These are phyloP conservation scores for Polymixis flavicincta DNA, from an alignment of 2,888 invertebrate species.

Conservation along the genomic window DNA sequence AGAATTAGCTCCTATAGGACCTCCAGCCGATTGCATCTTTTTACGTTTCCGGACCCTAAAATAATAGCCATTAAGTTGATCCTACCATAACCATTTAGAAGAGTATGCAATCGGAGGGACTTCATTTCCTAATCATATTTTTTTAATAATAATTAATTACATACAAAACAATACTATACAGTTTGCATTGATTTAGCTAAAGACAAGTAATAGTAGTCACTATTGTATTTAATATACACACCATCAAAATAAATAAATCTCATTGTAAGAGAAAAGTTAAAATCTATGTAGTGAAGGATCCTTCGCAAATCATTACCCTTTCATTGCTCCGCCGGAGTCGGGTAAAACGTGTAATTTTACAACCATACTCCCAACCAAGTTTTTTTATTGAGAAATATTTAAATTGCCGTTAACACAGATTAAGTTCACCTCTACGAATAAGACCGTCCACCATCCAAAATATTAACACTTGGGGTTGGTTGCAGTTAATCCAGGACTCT, in stretches of 20 bases:
- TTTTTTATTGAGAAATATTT: not conserved
- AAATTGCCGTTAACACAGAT: not conserved
- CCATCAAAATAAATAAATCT: not conserved
- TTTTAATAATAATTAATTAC: not conserved
- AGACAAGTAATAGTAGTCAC: constrained; percentile 1
- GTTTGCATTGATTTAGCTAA: not conserved
- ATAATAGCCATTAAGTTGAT: not conserved
- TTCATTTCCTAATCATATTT: constrained; percentile 4
- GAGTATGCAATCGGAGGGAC: not conserved
- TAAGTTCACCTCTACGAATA: too few relatives aligned
- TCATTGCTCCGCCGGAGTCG: not conserved
- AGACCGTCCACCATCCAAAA: not conserved
- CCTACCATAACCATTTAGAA: not conserved
- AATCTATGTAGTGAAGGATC: too few relatives aligned
- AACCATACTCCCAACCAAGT: not conserved
- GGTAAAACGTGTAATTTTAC: not conserved
- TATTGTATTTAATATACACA: constrained; percentile 36
- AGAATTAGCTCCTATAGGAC: not conserved
- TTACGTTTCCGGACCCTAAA: not conserved
- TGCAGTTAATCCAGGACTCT: not conserved
- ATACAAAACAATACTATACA: constrained; percentile 13
- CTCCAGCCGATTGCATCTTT: not conserved
- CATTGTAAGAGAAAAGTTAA: not conserved
- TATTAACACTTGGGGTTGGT: not conserved
- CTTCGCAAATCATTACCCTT: not conserved